Base-by-base conservation (phyloP, 2,797 vertebrate species). In the Phrynocephalus guinanensis region DNA sequence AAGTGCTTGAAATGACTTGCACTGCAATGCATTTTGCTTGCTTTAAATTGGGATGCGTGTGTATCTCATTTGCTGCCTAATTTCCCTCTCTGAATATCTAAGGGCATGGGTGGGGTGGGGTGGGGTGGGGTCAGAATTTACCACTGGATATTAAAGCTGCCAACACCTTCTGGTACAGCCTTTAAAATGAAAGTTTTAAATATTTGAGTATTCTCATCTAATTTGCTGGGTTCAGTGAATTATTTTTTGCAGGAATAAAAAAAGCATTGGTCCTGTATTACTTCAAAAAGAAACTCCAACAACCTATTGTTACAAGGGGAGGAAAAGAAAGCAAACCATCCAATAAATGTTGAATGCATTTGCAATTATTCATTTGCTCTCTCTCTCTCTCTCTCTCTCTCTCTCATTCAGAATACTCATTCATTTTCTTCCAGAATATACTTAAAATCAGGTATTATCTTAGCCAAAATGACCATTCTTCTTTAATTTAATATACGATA, bases 401-500 rank as follows among this genome's bases (percentile, higher is more conserved):
- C 56, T 33, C 77, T 33, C 6, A 44, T n/a, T 30, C 6, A 20
- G 16, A 92, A 78, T 86, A 79, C 72, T 86, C 44, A 89, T 93
- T 94, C 82, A 70, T 92, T 94, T 95, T 92, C 75, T 89, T 92
- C 82, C 83, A 91, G 78, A 91, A 76, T 81, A 91, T 89, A 84
- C 87, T 91, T 92, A 92, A 95, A 94, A 89, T 91, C 91, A 95
- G 93, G 91, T 94, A 90, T 92, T 91, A 79, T 90, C 91, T 91
- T 90, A 63, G 52, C 87, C 90, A 90, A 93, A 75, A 92, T 76
- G 22, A 82, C 91, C 91, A 91, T 95, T 95, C 93, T 93, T 95
- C 92, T 94, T 91, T 92, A 92, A 94, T 95, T 95, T 96, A 96
- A 93, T 93, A 93, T 95, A 93, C 66, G 79, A 94, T 95, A 95